Percentiles rank a stretch among this genome's conserved stretches.
phyloP scores from a whole-genome alignment of 2,113 vertebrate species.

The Sarotherodon lohbergeri region DNA sequence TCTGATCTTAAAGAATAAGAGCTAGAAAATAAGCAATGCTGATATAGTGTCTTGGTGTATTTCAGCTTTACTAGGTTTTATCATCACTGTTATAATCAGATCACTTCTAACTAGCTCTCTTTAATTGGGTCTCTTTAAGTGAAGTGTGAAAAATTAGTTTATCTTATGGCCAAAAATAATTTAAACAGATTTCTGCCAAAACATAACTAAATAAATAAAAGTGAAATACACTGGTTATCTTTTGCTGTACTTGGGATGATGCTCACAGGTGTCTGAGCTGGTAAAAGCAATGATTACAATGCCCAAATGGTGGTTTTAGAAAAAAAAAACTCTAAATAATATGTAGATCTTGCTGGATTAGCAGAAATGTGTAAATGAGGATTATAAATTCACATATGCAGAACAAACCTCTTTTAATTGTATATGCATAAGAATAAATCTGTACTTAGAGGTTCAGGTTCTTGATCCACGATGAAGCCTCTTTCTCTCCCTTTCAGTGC shows the following conservation, averaged over 20 bases:
- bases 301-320: background rate
- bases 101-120: background rate
- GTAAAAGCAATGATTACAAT: background rate
- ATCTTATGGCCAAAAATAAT: background rate
- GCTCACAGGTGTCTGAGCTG: background rate
- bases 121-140: background rate
- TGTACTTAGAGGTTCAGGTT: conserved; percentile 15
- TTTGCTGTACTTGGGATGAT: background rate
- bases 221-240: background rate
- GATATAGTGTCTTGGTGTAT: background rate
- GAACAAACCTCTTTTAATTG: background rate
- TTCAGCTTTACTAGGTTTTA: background rate
- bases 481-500: background rate
- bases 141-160: background rate
- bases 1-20: background rate
- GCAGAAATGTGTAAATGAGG: background rate
- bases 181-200: background rate
- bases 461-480: fast-evolving
- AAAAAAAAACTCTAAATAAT: fast-evolving
- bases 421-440: background rate
- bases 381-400: background rate
- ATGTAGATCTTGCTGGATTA: background rate
- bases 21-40: background rate
- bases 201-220: background rate
- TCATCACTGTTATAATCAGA: background rate